Evolutionary conservation across 1,140 invertebrate species (phyloP), one percentile per base, ranked within the genome.

Genomic region (Bombus sibiricus): DNA sequence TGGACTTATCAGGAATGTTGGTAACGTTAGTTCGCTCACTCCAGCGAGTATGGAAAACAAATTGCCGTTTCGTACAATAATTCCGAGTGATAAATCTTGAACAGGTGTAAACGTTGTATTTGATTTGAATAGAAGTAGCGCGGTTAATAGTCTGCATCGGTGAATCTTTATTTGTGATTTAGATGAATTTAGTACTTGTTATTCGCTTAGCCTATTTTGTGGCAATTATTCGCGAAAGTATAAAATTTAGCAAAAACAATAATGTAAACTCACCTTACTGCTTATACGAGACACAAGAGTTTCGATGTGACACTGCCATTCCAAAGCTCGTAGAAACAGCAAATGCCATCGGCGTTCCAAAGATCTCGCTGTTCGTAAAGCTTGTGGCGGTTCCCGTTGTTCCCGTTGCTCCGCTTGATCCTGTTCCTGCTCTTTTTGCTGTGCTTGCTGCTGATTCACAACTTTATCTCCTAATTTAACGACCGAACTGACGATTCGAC

Each of bases 281-380:
- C 91, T 93, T 83, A 94, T 87, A 59, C 92, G 93, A 68, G 93
- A 92, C 34, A 94, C 94, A 53, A 97, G 95, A 83, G 96, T 96
- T 93, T 98, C 97, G 87, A 98, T 95, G 92, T 97, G 96, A 94
- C 97, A 98, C 95, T 98, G 98, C 97, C 98, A 98, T 96, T 99
- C 98, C 91, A 98, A 96, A 37, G 98, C 97, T 86, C 97, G 96
- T 90, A 99, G 95, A 96, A 98, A 98, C 82, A 98, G 96, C 85
- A 97, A 96, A 94, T 99, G 98, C 97, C 98, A 98, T 91, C 98
- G 97, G 71, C 97, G 96, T 94, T 98, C 97, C 71, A 98, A 95
- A 47, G 96, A 97, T 79, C 92, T 94, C 75, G 94, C 94, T 66
- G 95, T 93, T 86, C 95, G 92, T 62, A 96, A 86, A 75, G 95